phyloP scores from a whole-genome alignment of 1,140 invertebrate genomes.

The Zeugodacus cucurbitae region DNA sequence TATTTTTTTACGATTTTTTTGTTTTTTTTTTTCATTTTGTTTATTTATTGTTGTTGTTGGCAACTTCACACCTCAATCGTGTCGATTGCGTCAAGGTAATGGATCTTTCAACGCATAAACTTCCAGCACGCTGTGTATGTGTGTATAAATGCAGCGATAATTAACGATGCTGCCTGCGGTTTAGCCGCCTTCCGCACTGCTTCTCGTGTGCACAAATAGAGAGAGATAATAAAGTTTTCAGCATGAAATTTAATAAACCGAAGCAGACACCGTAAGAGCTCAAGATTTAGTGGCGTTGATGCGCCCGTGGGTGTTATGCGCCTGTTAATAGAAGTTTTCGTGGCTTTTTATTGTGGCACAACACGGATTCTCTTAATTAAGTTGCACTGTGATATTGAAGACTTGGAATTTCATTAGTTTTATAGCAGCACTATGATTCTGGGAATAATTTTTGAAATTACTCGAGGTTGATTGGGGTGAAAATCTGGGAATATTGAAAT shows the following conservation, averaged over 20 bases:
- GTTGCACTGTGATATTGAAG: background rate
- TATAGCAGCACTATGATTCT: too few species aligned
- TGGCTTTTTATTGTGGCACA: background rate
- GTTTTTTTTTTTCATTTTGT: background rate
- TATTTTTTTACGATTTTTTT: background rate
- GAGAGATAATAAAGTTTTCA: background rate
- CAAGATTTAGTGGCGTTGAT: background rate
- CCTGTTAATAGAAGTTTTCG: background rate
- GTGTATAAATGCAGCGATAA: background rate
- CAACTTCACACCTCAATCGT: background rate
- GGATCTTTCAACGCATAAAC: background rate
- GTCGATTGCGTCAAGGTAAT: background rate
- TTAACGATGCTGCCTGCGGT: too few species aligned
- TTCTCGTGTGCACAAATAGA: background rate
- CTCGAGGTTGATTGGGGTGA: too few species aligned
- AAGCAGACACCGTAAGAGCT: background rate
- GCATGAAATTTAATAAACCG: background rate
- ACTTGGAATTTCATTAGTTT: background rate
- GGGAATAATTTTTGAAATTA: too few species aligned
- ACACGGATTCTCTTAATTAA: background rate
- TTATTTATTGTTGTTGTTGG: background rate
- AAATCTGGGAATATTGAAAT: too few species aligned
- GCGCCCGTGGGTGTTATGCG: background rate
- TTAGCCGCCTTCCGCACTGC: background rate
- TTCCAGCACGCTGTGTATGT: background rate